Percentiles rank a stretch among this genome's conserved stretches.
These are phyloP conservation scores for Drosophila auraria DNA, from an alignment of 1,140 invertebrate species.

Conservation along the genomic window DNA sequence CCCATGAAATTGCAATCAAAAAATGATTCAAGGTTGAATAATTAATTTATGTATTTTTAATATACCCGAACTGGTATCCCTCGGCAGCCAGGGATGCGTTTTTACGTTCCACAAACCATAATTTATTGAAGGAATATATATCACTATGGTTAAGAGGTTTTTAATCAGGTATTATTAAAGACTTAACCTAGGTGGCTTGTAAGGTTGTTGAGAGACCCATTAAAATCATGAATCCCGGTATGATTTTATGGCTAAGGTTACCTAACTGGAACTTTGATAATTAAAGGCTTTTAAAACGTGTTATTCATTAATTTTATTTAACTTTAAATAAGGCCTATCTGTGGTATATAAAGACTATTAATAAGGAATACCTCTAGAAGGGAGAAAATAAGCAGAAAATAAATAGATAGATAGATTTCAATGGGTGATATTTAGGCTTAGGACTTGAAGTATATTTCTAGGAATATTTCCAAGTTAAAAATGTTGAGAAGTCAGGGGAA, in stretches of 20 bases:
- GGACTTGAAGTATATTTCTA: too few species aligned
- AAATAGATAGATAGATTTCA: too few species aligned
- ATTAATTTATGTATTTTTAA: slow-evolving; percentile 23
- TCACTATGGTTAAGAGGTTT: not conserved
- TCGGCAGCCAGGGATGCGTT: not conserved
- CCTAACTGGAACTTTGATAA: not conserved
- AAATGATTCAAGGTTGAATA: slow-evolving; percentile 40
- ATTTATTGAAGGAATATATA: not conserved
- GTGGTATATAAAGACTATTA: too few species aligned
- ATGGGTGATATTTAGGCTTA: too few species aligned
- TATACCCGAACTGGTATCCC: slow-evolving; percentile 5
- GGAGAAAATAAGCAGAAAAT: too few species aligned
- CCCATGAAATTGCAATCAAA: slow-evolving; percentile 24
- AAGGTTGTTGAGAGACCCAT: not conserved
- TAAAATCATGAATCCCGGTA: not conserved
- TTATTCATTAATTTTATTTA: not conserved
- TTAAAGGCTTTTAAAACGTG: not conserved
- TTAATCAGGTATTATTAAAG: not conserved
- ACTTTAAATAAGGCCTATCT: not conserved
- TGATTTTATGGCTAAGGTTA: not conserved
- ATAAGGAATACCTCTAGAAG: not conserved
- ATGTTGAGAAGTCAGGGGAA: too few species aligned
- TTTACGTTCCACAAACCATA: not conserved
- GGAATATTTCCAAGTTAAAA: too few species aligned
- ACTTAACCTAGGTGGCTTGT: not conserved